Base-by-base conservation (phyloP, 2,797 vertebrate species). In the Alfaro cultratus region DNA sequence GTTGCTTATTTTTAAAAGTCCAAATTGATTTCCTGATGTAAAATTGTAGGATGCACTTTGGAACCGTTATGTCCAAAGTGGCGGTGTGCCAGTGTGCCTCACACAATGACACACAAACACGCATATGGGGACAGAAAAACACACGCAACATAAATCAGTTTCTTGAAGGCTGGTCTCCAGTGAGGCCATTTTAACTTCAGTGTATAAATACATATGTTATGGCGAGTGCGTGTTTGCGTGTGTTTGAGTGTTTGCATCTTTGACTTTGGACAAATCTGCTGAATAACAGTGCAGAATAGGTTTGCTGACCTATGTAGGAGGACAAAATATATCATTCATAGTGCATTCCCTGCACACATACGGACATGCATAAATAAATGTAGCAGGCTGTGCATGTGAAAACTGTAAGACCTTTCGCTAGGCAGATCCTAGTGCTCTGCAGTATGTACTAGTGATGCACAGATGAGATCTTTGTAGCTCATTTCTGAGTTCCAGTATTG, bases 201-300 rank as follows among this genome's bases (percentile, higher is more conserved):
- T 90, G 88, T 89, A 83, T 85, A 87, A 87, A 92, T 85, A 55
- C 77, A 74, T 81, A 70, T 76, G 72, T 47, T 79, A 77, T 46
- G 47, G 36, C 0, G 23, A 60, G 49, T 68, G 72, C 23, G 11
- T 53, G 53, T 46, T 29, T 36, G 41, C 0, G n/a, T 70, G 29
- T 73, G 21, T 62, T 72, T 60, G 16, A 45, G 60, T 1, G 41
- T 75, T 62, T 53, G 68, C 4, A 18, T 34, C 72, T 76, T 73
- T 83, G 86, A 81, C 74, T 75, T 71, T 85, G 73, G 73, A 76
- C 72, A 13, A 51, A 76, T 82, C 80, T 84, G 77, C 62, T 39
- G 53, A 75, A 68, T 77, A 85, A 80, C 18, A 16, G 1, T 57
- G 36, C 64, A 67, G 75, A 79, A 84, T 77, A 23, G 73, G 86